Base-by-base conservation (phyloP, 2,888 invertebrate species). In the Standfussiana lucernea region DNA sequence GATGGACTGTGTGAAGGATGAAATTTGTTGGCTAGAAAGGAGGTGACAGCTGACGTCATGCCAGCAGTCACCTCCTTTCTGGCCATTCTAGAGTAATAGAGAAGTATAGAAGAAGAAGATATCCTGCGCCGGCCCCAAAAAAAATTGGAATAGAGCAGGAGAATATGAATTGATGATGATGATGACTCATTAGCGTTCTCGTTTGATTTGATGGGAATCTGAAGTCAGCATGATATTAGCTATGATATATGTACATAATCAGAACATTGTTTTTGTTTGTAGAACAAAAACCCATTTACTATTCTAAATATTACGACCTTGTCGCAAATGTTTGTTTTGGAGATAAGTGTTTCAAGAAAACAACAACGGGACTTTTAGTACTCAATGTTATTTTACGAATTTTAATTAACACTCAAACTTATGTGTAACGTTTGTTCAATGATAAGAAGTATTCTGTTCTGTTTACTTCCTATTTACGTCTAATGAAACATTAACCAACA, bases 321-420 rank as follows among this genome's bases (percentile, higher is more conserved):
- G 76, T 7, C 71, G 45, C 42, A n/a, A 69, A 45, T 56, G 21
- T 80, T 70, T 37, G 35, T 56, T 69, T 35, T 70, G 24, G 28
- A 53, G 35, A 35, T 59, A 15, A 28, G 32, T 45, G 37, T 70
- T 56, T 45, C 53, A 56, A 2, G 45, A 69, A 35, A 61, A 21
- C 32, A 35, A 21, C 32, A 32, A 32, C 18, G 0, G 0, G 0
- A n/a, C 10, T 11, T 53, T n/a, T 13, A 47, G 21, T 21, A 21
- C 50, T 24, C 24, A 24, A 24, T 24, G 3, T n/a, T 11, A 11
- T n/a, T 66, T 70, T 24, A 37, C 35, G 18, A 24, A 61, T 77
- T 18, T 77, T 35, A 32, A 62, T 0, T 21, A 45, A 68, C 37
- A 76, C 24, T 32, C 28, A 28, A 32, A 56, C 35, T n/a, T 18